Conservation (phyloP, 2,797 vertebrate species). For the Gadopsis marmoratus region DNA sequence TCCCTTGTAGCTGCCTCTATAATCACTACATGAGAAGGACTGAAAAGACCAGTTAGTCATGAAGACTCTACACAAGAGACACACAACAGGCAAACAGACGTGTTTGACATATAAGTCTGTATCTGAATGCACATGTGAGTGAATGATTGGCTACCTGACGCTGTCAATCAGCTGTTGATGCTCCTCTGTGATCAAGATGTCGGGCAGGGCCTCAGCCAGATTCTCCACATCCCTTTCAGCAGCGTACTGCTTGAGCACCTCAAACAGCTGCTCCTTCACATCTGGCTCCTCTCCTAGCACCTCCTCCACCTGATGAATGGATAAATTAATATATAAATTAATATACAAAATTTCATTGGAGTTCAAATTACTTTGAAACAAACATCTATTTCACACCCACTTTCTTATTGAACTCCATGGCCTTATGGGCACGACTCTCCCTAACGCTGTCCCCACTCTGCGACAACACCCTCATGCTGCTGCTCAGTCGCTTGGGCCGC, state of each 20-base stretch:
- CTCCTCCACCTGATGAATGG: constrained; percentile 89
- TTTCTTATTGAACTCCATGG: constrained; percentile 93
- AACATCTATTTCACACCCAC: constrained; percentile 70
- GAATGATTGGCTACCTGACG: constrained; percentile 89
- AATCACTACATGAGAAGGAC: neutral
- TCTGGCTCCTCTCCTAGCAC: constrained; percentile 90
- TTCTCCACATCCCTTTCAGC: constrained; percentile 91
- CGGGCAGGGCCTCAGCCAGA: constrained; percentile 90
- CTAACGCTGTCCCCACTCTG: constrained; percentile 80
- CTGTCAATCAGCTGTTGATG: constrained; percentile 92
- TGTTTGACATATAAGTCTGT: neutral
- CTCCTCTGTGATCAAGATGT: constrained; percentile 89
- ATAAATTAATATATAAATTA: neutral
- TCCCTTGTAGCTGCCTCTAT: constrained; percentile 10
- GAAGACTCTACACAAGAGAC: neutral
- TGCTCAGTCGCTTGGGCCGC: constrained; percentile 79
- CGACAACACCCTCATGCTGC: constrained; percentile 83
- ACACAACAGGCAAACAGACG: neutral
- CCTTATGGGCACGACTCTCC: constrained; percentile 91
- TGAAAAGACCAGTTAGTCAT: neutral
- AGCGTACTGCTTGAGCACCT: constrained; percentile 92
- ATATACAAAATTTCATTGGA: neutral
- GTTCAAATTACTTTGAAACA: neutral
- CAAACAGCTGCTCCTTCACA: constrained; percentile 92
- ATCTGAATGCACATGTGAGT: neutral